Base-by-base conservation (phyloP, 2,797 vertebrate genomes). In the Ctenopoma multispine region DNA sequence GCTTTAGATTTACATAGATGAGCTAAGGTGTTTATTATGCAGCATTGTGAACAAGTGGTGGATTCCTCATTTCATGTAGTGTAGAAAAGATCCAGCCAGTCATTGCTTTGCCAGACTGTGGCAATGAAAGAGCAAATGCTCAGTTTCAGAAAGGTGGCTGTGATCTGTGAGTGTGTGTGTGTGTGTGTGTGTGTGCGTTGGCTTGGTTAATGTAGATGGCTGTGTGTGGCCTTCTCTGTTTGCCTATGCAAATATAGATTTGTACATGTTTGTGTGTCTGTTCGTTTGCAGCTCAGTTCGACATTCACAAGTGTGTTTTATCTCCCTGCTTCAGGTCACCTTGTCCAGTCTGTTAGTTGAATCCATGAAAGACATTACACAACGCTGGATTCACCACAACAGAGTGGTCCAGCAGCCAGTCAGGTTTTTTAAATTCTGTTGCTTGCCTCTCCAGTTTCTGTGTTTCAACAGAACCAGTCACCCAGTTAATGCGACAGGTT, bases 41-140 rank as follows among this genome's bases (percentile, higher is more conserved):
- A 84, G 43, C 63, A 23, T 69, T 77, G 75, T 83, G 46, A 77
- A 84, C 62, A 18, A 73, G 69, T 50, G 48, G 55, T 40, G 70
- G 15, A 72, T 68, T 83, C 82, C 63, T 78, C 64, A 77, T 84
- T 76, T 78, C 67, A 51, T 21, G 49, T 49, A 40, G 13, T 13
- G 65, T 62, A 65, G 56, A 57, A 56, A 77, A 83, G 69, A 85
- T 85, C 72, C 79, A 69, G 79, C 21, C 58, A 2, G 63, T 72
- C 76, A 75, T 51, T 62, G 53, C 67, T 80, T 62, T 70, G 69
- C 85, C 76, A 80, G 83, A 77, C 73, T 69, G 77, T 74, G 66
- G 81, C 87, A 87, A 90, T 90, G 84, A 87, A 81, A 80, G 76
- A 82, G 72, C 84, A 89, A 89, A 79, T 87, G 83, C 68, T 83